Base-by-base conservation (phyloP, 2,113 vertebrate genomes). In the Dipodomys merriami region DNA sequence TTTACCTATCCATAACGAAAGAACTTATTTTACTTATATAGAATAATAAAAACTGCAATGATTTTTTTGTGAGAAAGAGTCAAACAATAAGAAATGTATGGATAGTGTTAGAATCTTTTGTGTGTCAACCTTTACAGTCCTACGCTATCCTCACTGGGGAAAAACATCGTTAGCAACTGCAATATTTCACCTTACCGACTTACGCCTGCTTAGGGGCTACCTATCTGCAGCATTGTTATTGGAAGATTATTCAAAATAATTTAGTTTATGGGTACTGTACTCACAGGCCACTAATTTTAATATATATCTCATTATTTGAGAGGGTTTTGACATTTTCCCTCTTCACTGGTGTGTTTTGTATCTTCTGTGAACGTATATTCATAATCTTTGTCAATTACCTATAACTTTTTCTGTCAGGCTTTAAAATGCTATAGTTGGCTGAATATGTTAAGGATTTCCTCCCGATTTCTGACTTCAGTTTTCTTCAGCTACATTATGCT, bases 131-230 rank as follows among this genome's bases (percentile, higher is more conserved):
- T 77, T 20, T 33, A 53, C 2, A n/a, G 2, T 19, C 64, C 46
- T 49, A 33, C 7, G 4, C 25, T 15, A 16, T 29, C 23, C 4
- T 68, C n/a, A 29, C 3, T 7, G 22, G 62, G 46, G 44, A 13
- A 77, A 6, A 19, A 2, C n/a, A 20, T 13, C 6, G 6, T 33
- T 1, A 60, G 64, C 33, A n/a, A 10, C 25, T 25, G 13, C 9
- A 7, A n/a, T 30, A 5, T 6, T 1, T 7, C 12, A 9, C 0
- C 12, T n/a, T 33, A 8, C 25, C 25, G 2, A 25, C 5, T 71
- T 49, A 1, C 1, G 4, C 12, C 57, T 30, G 49, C 1, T 7
- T 10, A 12, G 33, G 3, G 4, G 1, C 2, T 81, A 22, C 7
- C 44, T 44, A 3, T 53, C 68, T 6, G 1, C 2, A 30, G 5